These are phyloP conservation scores for Helarctos malayanus DNA, from an alignment of 2,797 vertebrate genomes.

Conservation along the genomic window DNA sequence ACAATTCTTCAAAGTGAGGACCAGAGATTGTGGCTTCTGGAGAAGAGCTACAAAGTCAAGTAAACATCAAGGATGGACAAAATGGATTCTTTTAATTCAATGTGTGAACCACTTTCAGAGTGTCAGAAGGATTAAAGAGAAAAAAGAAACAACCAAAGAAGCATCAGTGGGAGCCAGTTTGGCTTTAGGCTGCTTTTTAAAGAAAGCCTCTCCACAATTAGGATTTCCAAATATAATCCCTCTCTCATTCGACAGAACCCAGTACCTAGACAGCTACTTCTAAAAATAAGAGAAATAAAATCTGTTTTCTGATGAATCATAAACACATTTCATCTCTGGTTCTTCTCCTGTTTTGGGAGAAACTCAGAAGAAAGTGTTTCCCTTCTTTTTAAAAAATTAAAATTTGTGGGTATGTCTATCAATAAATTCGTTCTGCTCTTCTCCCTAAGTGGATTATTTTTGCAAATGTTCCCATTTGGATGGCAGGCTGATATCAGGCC, in stretches of 20 bases:
- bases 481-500: not conserved
- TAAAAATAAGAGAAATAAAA: conserved; percentile 83
- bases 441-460: not conserved
- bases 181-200: conserved; percentile 78
- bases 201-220: conserved; percentile 80
- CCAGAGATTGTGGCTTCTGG: not conserved
- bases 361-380: conserved; percentile 72
- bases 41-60: not conserved
- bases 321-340: conserved; percentile 77
- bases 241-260: conserved; percentile 61
- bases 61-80: conserved; percentile 42
- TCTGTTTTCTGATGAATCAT: conserved; percentile 77
- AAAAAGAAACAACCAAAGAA: conserved; percentile 65
- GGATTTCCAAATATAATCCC: conserved; percentile 80
- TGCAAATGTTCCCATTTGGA: not conserved
- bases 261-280: conserved; percentile 82
- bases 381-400: conserved; percentile 64
- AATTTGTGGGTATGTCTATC: conserved; percentile 24
- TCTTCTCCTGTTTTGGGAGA: conserved; percentile 71
- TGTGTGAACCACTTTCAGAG: conserved; percentile 71
- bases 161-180: conserved; percentile 71
- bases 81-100: conserved; percentile 21
- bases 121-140: conserved; percentile 72
- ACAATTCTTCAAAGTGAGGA: not conserved
- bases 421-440: not conserved